phyloP scores from a whole-genome alignment of 92 coral and sea anemone genomes.

The Porites cylindrica region DNA sequence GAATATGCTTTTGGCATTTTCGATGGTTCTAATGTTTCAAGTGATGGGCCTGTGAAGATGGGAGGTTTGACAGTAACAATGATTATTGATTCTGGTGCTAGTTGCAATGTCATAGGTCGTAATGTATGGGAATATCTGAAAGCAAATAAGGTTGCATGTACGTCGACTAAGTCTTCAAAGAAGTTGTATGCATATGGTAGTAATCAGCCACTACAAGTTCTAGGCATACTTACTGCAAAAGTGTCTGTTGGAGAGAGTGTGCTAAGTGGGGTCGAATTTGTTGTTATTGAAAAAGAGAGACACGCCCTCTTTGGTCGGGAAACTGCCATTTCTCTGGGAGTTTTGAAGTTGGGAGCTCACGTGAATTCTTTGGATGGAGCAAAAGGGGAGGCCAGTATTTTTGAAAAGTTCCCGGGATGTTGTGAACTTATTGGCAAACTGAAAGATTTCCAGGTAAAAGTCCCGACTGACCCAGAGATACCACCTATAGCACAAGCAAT shows the following conservation, averaged over 20 bases:
- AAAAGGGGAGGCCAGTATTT: background rate
- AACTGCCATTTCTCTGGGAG: constrained; percentile 43
- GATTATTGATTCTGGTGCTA: constrained; percentile 61
- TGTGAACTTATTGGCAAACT: too few species aligned
- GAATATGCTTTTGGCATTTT: too few species aligned
- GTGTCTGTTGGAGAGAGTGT: constrained; percentile 33
- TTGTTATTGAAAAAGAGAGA: constrained; percentile 47
- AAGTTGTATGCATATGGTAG: constrained; percentile 43
- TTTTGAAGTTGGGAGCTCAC: constrained; percentile 47
- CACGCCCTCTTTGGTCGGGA: constrained; percentile 60
- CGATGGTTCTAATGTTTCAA: background rate
- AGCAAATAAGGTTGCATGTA: too few species aligned
- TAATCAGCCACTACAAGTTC: constrained; percentile 34
- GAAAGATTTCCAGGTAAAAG: constrained; percentile 29
- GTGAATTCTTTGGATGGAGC: constrained; percentile 8
- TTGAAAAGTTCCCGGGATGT: too few species aligned
- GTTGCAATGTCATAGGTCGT: constrained; percentile 48
- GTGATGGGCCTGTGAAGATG: constrained; percentile 27
- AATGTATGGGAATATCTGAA: background rate
- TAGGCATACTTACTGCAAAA: constrained; percentile 41
- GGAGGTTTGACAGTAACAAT: constrained; percentile 48
- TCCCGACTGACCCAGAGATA: constrained; percentile 40
- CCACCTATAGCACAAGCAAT: constrained; percentile 52
- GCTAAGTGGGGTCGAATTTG: constrained; percentile 43
- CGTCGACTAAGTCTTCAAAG: constrained; percentile 25